These are phyloP conservation scores for Isichthys henryi DNA, from an alignment of 2,113 vertebrate genomes.

Conservation along the genomic window DNA sequence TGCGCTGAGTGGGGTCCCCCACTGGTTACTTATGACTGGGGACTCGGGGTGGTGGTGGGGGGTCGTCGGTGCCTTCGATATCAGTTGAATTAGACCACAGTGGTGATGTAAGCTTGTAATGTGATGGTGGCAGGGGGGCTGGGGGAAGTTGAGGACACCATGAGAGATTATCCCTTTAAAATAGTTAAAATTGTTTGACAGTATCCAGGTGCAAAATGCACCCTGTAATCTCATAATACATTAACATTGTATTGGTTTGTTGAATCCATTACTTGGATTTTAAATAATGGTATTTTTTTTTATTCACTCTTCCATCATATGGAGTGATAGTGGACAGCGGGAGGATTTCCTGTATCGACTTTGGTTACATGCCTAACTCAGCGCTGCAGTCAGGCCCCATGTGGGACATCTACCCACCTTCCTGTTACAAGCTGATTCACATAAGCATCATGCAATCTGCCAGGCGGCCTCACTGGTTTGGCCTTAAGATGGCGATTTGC, in stretches of 20 bases:
- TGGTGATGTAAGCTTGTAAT: slow-evolving; percentile 12
- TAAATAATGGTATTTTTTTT: neutral
- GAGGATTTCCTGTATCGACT: neutral
- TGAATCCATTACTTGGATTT: neutral
- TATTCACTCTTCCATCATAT: neutral
- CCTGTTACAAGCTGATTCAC: neutral
- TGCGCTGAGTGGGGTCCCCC: neutral
- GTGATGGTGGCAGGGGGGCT: neutral
- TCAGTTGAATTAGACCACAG: neutral
- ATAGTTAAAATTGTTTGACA: neutral
- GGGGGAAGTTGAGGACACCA: neutral
- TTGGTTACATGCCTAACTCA: neutral
- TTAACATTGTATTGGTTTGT: neutral
- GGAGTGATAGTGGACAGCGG: neutral
- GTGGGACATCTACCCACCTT: neutral
- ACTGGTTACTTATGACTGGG: neutral
- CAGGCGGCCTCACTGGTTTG: neutral
- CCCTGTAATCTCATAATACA: neutral
- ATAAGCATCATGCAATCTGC: neutral
- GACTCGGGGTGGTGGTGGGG: neutral
- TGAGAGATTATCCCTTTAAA: neutral
- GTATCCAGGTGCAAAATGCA: neutral
- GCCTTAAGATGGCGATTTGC: neutral
- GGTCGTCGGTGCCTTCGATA: neutral
- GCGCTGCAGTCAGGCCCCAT: neutral